Conservation (phyloP, 2,797 vertebrate genomes). For the Pangasius macronema region DNA sequence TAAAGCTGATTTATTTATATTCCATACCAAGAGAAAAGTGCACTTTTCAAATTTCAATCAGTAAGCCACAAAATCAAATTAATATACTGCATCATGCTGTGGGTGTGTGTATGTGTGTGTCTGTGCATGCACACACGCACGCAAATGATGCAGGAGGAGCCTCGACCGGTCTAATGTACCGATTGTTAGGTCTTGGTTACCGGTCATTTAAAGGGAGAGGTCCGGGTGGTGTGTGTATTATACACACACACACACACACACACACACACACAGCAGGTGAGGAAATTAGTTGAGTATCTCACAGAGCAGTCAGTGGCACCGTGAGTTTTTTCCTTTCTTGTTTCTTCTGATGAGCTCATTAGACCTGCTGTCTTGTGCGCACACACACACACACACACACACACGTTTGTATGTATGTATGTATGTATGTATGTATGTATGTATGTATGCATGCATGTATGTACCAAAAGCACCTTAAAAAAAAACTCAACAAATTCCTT, state of each 20-base stretch:
- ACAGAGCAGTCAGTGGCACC: constrained; percentile 1
- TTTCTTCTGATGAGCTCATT: constrained; percentile 44
- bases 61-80: constrained; percentile 25
- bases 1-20: constrained; percentile 27
- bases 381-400: background rate
- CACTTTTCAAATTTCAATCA: constrained; percentile 20
- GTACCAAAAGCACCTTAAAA: too few relatives aligned
- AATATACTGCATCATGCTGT: constrained; percentile 29
- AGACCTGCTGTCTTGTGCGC: constrained; percentile 24
- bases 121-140: background rate
- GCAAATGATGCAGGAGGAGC: constrained; percentile 27
- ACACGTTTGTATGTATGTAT: background rate
- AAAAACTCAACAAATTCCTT: too few relatives aligned
- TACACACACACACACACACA: background rate
- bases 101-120: constrained; percentile 29
- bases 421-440: too few relatives aligned
- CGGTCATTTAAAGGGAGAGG: too few relatives aligned
- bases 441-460: too few relatives aligned
- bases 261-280: constrained; percentile 20
- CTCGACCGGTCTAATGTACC: too few relatives aligned
- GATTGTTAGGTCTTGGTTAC: too few relatives aligned
- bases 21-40: constrained; percentile 17
- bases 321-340: background rate
- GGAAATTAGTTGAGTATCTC: constrained; percentile 17
- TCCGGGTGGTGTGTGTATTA: too few relatives aligned